phyloP scores from a whole-genome alignment of 2,797 vertebrate genomes.

The Hydrocynus forskahlii region DNA sequence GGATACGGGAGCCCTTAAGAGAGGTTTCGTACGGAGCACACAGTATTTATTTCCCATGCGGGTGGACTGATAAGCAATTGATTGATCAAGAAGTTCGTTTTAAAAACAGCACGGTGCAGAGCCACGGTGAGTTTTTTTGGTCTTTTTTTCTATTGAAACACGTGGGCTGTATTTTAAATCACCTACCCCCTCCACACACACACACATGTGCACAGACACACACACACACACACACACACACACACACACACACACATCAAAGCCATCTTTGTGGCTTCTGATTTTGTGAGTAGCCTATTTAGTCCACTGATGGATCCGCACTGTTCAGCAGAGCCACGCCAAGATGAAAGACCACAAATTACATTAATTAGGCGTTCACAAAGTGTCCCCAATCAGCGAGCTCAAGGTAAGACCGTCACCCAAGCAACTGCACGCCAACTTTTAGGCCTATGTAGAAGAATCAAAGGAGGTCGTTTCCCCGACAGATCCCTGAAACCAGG shows the following conservation, averaged over 20 bases:
- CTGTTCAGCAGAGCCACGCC: constrained; percentile 28
- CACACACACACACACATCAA: constrained; percentile 24
- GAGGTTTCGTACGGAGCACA: background rate
- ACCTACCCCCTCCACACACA: background rate
- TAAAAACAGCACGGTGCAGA: background rate
- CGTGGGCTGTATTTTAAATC: background rate
- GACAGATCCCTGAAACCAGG: background rate
- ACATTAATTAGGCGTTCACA: constrained; percentile 22
- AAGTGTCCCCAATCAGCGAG: constrained; percentile 25
- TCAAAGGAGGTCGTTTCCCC: background rate
- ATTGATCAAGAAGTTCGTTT: background rate
- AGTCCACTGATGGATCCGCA: constrained; percentile 19
- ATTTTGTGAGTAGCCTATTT: constrained; percentile 30
- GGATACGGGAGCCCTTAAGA: background rate
- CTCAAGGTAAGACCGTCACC: background rate
- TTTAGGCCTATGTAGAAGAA: background rate
- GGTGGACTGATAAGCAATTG: background rate
- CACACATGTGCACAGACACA: constrained; percentile 15
- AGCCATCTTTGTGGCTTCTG: constrained; percentile 24
- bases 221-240: background rate
- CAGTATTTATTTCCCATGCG: background rate
- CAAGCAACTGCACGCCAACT: background rate
- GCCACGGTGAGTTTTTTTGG: background rate
- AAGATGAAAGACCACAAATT: constrained; percentile 24
- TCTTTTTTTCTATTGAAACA: background rate